Evolutionary conservation across 2,888 invertebrate species (phyloP), one percentile per base, ranked within the genome.

Genomic region (Cryptocephalus moraei): DNA sequence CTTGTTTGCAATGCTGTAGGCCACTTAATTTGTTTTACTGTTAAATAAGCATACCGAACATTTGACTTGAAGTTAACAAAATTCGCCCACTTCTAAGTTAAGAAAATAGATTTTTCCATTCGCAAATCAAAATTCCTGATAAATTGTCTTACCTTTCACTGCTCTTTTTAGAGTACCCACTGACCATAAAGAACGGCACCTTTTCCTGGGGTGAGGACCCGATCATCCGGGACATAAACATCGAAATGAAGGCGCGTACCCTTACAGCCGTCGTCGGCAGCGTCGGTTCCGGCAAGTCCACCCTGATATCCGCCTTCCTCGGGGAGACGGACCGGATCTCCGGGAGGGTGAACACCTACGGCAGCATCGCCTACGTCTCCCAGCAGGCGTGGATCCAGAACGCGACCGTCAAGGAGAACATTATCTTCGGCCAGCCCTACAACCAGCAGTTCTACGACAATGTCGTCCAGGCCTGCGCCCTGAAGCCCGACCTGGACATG

Each of bases 321-420:
- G 81, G 93, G 59, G 95, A 95, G 76, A 92, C 94, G 91, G 86
- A 88, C 58, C 91, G 88, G 71, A 61, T 79, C 1, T 79, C 81
- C 12, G 93, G 93, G 22, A 73, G 81, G 38, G 86, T 92, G 8
- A 90, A 88, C 65, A 86, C 88, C 1, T 63, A 74, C 2, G 77
- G 78, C 38, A 65, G 67, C 14, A 70, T 82, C 50, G 92, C 93
- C 0, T 94, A 92, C 69, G 92, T 93, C 1, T 82, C 94, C 0
- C 94, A 95, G 64, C 92, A 93, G 71, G 93, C 96, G 1, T 97
- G 97, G 97, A 96, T 97, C 48, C 96, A 96, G 71, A 97, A 97
- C 73, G 88, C 90, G 4, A 92, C 94, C 0, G 72, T 97, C 8
- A 60, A 66, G 49, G 71, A 76, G 43, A 77, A 77, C 56, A 72